Conservation (phyloP, 2,797 vertebrate species). For the Neopelma chrysocephalum region DNA sequence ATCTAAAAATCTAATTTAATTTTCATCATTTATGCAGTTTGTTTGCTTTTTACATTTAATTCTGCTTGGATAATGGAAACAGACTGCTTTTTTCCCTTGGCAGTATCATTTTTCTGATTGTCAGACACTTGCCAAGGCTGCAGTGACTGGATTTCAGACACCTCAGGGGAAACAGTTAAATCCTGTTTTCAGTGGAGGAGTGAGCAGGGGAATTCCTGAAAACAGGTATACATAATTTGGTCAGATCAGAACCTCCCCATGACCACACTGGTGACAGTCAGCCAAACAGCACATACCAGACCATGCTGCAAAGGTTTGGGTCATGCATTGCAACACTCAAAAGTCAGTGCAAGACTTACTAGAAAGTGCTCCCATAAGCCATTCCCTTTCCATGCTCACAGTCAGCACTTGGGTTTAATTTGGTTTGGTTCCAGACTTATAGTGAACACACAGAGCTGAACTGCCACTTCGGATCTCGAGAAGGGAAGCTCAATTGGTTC, state of each 20-base stretch:
- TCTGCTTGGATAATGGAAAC: slow-evolving; percentile 22
- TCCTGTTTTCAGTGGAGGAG: not conserved
- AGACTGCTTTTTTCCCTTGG: not conserved
- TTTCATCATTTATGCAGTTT: slow-evolving; percentile 34
- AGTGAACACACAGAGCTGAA: not conserved
- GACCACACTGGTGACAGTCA: not conserved
- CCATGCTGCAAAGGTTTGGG: not conserved
- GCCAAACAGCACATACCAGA: not conserved
- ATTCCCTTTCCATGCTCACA: not conserved
- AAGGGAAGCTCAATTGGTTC: not conserved
- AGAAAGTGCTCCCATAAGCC: not conserved
- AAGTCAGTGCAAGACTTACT: not conserved
- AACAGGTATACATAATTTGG: fast-evolving
- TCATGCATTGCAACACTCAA: not conserved
- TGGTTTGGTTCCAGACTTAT: not conserved
- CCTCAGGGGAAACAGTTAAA: not conserved
- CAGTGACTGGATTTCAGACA: not conserved
- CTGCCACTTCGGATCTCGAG: not conserved
- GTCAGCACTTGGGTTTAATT: not conserved
- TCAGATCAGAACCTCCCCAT: not conserved
- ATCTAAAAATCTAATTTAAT: slow-evolving; percentile 21
- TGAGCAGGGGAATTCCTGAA: not conserved
- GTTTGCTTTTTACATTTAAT: slow-evolving; percentile 31
- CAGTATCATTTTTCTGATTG: not conserved
- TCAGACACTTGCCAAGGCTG: not conserved